Base-by-base conservation (phyloP, 2,797 vertebrate species). In the Hoplostethus atlanticus region DNA sequence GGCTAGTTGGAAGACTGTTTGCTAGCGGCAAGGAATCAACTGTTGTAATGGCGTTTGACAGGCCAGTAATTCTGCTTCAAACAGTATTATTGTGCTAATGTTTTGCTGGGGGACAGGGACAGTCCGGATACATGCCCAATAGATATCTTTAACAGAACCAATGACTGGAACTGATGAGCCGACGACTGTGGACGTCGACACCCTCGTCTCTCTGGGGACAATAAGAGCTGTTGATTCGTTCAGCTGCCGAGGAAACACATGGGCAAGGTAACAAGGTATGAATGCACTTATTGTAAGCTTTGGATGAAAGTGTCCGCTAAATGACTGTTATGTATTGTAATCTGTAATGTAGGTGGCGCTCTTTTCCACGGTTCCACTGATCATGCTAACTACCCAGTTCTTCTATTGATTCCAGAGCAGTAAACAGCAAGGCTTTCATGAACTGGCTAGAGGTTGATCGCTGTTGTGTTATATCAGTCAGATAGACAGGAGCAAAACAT, bases 1-100 rank as follows among this genome's bases (percentile, higher is more conserved):
- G 34, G 34, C 4, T 34, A 34, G 34, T 6, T 34, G 34, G 34
- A 21, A 34, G 34, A 34, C 4, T 34, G 3, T 34, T 36, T 57
- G 31, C 16, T 57, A 42, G 5, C 1, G 57, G 16, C 28, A 61
- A 6, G 13, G 53, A 71, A 47, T 25, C 34, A 56, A n/a, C 8
- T 30, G 52, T 17, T 59, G 10, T 25, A 62, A 71, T 63, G 51
- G 6, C n/a, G 3, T 44, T 65, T 73, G 61, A 59, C 69, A 72
- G 54, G 62, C 25, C 55, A 52, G 25, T 59, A 52, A 65, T 59
- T 73, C 47, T 44, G 36, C 10, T 38, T 25, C 36, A 58, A 38
- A 56, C 21, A 51, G 40, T 48, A 11, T 42, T 40, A 59, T 65
- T 52, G 50, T 38, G 25, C 47, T 46, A 60, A 60, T 55, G 16